Percentiles rank a stretch among this genome's conserved stretches.
Conservation (phyloP, 2,888 invertebrate species). For the Strigamia maritima region DNA sequence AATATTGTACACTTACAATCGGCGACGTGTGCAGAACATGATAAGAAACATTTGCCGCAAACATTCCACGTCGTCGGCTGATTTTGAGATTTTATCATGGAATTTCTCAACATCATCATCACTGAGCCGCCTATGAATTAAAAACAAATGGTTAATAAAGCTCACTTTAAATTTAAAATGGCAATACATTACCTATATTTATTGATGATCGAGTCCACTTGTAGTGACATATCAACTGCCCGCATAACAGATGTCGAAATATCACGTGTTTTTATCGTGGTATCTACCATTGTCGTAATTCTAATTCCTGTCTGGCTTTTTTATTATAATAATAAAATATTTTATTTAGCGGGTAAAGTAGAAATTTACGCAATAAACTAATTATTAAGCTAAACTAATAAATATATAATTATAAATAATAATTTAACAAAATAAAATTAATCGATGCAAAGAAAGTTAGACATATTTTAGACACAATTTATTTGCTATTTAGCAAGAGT, state of each 20-base stretch:
- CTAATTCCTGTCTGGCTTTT: too few relatives aligned
- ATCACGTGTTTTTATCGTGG: neutral
- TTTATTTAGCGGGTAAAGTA: too few relatives aligned
- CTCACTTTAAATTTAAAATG: neutral
- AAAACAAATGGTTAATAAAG: neutral
- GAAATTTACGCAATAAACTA: too few relatives aligned
- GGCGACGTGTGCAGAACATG: neutral
- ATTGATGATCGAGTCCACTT: neutral
- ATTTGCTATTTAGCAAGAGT: too few relatives aligned
- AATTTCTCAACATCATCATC: constrained; percentile 22
- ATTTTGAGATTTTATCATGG: constrained; percentile 15
- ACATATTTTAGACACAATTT: too few relatives aligned
- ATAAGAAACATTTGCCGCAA: neutral
- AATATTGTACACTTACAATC: neutral
- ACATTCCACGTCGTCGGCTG: constrained; percentile 1
- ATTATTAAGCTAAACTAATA: too few relatives aligned
- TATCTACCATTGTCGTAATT: too few relatives aligned
- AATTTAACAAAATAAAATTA: too few relatives aligned
- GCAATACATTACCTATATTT: neutral
- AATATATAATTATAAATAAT: too few relatives aligned
- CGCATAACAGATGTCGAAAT: neutral
- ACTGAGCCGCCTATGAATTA: neutral
- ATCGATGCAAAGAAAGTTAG: too few relatives aligned
- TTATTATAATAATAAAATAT: too few relatives aligned
- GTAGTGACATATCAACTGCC: neutral